These are phyloP conservation scores for Carcharodon carcharias DNA, from an alignment of 2,797 vertebrate species.

Conservation along the genomic window DNA sequence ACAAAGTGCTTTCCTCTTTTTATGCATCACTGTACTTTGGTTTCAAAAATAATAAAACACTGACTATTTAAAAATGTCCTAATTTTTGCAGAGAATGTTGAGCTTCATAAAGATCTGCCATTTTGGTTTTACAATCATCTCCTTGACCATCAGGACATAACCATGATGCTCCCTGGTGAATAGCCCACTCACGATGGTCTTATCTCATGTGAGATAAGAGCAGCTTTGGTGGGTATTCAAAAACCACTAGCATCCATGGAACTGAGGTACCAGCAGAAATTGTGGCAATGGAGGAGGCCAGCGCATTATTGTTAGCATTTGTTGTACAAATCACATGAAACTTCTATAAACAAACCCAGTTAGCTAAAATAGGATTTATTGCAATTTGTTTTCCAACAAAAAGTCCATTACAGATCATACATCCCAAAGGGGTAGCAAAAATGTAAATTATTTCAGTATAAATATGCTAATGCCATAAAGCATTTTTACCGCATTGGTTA, in stretches of 20 bases:
- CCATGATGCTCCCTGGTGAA: neutral
- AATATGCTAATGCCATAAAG: neutral
- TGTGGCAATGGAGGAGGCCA: neutral
- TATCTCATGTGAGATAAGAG: neutral
- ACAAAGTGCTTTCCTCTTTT: neutral
- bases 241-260: neutral
- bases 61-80: neutral
- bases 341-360: neutral
- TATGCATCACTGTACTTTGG: neutral
- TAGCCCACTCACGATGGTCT: neutral
- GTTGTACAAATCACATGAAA: neutral
- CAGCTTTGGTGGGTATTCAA: neutral
- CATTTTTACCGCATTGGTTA: neutral
- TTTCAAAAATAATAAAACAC: neutral
- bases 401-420: neutral
- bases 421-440: constrained; percentile 5
- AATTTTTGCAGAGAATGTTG: neutral
- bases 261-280: neutral
- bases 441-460: neutral
- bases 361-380: neutral
- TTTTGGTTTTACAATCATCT: neutral
- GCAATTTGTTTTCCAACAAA: neutral
- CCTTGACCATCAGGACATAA: neutral
- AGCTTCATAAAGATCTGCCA: neutral
- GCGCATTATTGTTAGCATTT: neutral